Base-by-base conservation (phyloP, 2,797 vertebrate species). In the Semotilus atromaculatus region DNA sequence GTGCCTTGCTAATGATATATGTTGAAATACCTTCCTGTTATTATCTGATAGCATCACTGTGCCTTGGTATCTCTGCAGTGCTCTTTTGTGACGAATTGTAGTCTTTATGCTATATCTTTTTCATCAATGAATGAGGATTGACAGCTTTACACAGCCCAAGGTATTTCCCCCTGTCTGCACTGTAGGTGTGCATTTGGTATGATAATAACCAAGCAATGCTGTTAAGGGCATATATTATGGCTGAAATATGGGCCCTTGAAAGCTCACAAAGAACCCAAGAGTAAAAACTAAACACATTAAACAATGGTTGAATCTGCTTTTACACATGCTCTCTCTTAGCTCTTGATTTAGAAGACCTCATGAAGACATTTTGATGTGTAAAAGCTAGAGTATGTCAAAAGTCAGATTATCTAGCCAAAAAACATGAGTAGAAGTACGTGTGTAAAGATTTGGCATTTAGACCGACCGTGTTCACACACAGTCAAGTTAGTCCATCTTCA, bases 211-310 rank as follows among this genome's bases (percentile, higher is more conserved):
- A 91, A 92, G 88, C 88, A 89, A 89, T 85, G 87, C 86, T 90
- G 88, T 93, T 94, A 93, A 93, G 82, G 23, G 88, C 90, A 92
- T 94, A 88, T 90, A 91, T 94, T 91, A 91, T 93, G 92, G 92
- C 90, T 92, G 90, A 89, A 87, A 86, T 86, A 90, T 93, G 89
- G 88, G 89, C 86, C 87, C 87, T 72, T 90, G 85, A 88, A 85
- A 88, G 67, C 83, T 79, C 84, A 83, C 68, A 21, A 64, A 16
- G 81, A 89, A 90, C 82, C 86, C 85, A 86, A 88, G 66, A 83
- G 88, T 90, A 89, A 92, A 91, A 91, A 89, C 81, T 88, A 86
- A 90, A 87, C 58, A 75, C 86, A 89, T 64, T 73, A 51, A 82
- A 85, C 75, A 87, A 92, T 90, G 86, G 89, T 88, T 87, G 86